A percentile compares a stretch with the other conserved stretches of the same genome.
Evolutionary conservation across 2,888 invertebrate genomes (phyloP).

Genomic region (Pammene fasciana): DNA sequence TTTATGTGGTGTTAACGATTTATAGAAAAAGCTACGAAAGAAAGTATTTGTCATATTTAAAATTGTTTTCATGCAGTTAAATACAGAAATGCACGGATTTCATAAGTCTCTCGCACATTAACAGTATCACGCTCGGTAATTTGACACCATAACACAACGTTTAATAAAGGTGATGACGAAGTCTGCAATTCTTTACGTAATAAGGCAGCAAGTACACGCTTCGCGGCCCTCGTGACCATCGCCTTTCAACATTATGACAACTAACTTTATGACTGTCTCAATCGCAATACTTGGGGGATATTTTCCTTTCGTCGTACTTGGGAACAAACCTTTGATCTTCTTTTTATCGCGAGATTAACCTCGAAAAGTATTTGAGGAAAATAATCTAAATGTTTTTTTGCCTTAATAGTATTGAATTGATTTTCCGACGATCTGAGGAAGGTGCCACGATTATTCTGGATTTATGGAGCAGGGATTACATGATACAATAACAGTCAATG

Average conservation of each 20-base stretch:
- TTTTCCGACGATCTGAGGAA: no score
- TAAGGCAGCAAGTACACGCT: slow-evolving; percentile 62
- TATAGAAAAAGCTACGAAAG: no score
- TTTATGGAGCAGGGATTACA: no score
- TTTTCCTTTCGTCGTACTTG: slow-evolving; percentile 12
- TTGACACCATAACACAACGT: neutral
- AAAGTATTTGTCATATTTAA: no score
- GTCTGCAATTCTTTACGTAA: slow-evolving; percentile 42
- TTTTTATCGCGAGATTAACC: neutral
- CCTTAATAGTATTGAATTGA: neutral
- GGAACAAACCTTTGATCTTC: neutral
- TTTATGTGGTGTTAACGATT: slow-evolving; percentile 9
- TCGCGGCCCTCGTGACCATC: slow-evolving; percentile 48
- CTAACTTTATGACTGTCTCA: slow-evolving; percentile 20
- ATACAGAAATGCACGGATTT: no score
- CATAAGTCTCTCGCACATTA: no score
- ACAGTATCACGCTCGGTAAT: no score
- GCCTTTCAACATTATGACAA: slow-evolving; percentile 26
- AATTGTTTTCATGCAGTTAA: no score
- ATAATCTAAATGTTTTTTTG: no score
- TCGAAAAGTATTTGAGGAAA: neutral
- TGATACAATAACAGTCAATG: no score
- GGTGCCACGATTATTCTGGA: no score
- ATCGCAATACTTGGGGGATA: slow-evolving; percentile 3
- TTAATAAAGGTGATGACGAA: slow-evolving; percentile 16